These are phyloP conservation scores for Myripristis jacobus DNA, from an alignment of 2,797 vertebrate species.

Conservation along the genomic window DNA sequence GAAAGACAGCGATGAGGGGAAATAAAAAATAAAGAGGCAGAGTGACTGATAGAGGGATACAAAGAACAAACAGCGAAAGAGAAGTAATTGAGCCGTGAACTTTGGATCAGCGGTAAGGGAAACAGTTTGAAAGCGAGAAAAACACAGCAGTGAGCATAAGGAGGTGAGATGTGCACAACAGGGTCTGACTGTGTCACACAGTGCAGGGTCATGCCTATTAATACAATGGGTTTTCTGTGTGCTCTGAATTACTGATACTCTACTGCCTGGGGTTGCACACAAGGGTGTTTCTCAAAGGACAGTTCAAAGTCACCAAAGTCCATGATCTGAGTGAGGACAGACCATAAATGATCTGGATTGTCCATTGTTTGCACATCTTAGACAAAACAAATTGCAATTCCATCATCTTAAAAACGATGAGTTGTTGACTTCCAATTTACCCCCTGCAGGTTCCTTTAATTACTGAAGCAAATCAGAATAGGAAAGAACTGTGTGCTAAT, in stretches of 20 bases:
- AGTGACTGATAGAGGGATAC: background rate
- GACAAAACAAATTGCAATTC: background rate
- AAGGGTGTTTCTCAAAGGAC: slow-evolving; percentile 1
- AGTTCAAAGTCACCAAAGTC: slow-evolving; percentile 20
- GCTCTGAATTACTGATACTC: slow-evolving; percentile 35
- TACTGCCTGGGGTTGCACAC: background rate
- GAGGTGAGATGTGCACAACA: slow-evolving; percentile 3
- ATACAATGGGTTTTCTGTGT: slow-evolving; percentile 8
- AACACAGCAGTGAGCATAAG: slow-evolving; percentile 21
- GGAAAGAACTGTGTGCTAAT: slow-evolving; percentile 1
- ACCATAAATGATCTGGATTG: background rate
- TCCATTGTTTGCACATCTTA: background rate
- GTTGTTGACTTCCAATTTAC: background rate
- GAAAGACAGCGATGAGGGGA: background rate
- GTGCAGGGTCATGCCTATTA: slow-evolving; percentile 12
- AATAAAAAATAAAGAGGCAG: background rate
- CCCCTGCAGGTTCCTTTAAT: slow-evolving; percentile 13
- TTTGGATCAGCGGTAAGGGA: slow-evolving; percentile 6
- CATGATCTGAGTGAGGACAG: background rate
- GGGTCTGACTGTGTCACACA: slow-evolving; percentile 9
- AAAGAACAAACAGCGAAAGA: background rate
- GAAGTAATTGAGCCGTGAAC: background rate
- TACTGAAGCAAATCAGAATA: slow-evolving; percentile 3
- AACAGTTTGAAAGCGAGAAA: slow-evolving; percentile 1
- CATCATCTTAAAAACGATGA: background rate